Percentiles rank a stretch among this genome's conserved stretches.
Evolutionary conservation across 2,888 invertebrate species (phyloP).

Genomic region (Polia nebulosa): DNA sequence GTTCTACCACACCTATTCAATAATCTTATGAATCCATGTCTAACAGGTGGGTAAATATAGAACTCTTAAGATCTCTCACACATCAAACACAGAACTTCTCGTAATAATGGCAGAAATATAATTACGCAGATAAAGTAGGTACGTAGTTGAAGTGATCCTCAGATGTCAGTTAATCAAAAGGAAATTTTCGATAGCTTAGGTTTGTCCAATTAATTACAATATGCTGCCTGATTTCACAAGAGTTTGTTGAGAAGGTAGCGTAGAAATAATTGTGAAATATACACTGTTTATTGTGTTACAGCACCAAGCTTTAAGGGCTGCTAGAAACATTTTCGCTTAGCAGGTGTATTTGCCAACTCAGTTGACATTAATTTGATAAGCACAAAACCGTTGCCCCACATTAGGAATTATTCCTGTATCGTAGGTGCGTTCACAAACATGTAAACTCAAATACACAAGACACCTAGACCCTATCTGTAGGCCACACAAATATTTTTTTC

Average conservation of each 20-base stretch:
- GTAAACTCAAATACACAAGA: too few relatives aligned
- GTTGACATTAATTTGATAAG: too few relatives aligned
- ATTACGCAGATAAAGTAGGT: conserved; percentile 10
- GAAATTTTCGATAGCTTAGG: not conserved
- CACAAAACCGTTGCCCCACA: too few relatives aligned
- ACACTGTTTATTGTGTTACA: not conserved
- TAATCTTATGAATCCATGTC: too few relatives aligned
- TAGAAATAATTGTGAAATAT: not conserved
- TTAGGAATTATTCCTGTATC: too few relatives aligned
- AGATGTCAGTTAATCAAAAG: conserved; percentile 43
- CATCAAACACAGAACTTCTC: conserved; percentile 9
- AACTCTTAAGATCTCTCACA: conserved; percentile 1
- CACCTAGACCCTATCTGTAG: too few relatives aligned
- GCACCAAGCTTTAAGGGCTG: too few relatives aligned
- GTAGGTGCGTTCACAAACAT: too few relatives aligned
- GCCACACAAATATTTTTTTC: too few relatives aligned
- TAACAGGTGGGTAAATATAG: not conserved
- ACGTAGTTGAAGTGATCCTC: not conserved
- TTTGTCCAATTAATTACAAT: conserved; percentile 34
- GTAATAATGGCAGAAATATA: not conserved
- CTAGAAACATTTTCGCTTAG: too few relatives aligned
- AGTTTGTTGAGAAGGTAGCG: conserved; percentile 10
- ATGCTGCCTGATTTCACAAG: conserved; percentile 18
- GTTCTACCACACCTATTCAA: not conserved
- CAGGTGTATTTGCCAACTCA: too few relatives aligned